Base-by-base conservation (phyloP, 2,113 vertebrate genomes). In the Pyxicephalus adspersus region DNA sequence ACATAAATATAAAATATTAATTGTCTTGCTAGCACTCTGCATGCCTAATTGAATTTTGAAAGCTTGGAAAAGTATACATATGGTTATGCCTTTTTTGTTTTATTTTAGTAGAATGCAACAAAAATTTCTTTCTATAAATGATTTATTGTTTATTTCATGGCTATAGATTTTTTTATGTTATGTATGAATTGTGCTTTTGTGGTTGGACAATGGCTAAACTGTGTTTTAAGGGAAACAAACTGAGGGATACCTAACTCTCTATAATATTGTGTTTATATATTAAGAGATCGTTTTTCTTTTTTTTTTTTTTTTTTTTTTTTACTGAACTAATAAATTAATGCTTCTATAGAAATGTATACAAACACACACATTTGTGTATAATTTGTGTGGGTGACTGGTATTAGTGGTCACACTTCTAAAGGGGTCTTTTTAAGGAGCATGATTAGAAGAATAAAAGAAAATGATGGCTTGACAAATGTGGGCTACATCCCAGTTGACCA, bases 1-100 rank as follows among this genome's bases (percentile, higher is more conserved):
- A 58, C 26, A 81, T 64, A 81, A 64, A 81, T 74, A 54, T 65
- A 81, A 81, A 80, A 71, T 74, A 54, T 22, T 57, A 74, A 64
- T 81, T 64, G 66, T 73, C 22, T 45, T 31, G 57, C 28, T 81
- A 50, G 50, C 5, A 64, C 38, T 64, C 18, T 45, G 3, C 28
- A 75, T 31, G 65, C 45, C 45, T 38, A 17, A 74, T 38, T 65
- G 61, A 65, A 25, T 81, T 74, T 26, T n/a, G 29, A 57, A 74
- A 81, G 18, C 45, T 81, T 50, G 45, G 61, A 19, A 45, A 71
- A 70, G 61, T 8, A 7, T 25, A 28, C 55, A 80, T 71, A 64
- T 80, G 77, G n/a, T n/a, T 80, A 68, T 31, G 60, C 9, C 45
- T 81, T 65, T 28, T 63, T 52, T 61, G 22, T 50, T 71, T 61